Percentiles rank a stretch among this genome's conserved stretches.
Evolutionary conservation across 2,888 invertebrate genomes (phyloP).

Genomic region (Mimachlamys varia): DNA sequence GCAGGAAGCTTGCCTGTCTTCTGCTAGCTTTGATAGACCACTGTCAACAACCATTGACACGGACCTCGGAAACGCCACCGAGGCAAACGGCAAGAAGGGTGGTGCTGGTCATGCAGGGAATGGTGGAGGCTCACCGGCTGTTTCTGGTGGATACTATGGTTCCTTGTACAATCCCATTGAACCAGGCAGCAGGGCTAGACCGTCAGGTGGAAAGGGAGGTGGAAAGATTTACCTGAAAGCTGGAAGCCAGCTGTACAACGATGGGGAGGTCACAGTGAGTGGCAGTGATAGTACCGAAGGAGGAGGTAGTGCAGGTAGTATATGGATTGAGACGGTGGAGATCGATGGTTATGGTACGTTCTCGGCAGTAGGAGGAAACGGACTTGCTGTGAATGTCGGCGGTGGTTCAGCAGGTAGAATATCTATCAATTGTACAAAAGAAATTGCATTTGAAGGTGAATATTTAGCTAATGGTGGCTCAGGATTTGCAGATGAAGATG

Average conservation of each 20-base stretch:
- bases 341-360: constrained; percentile 69
- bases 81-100: constrained; percentile 52
- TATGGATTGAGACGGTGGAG: constrained; percentile 59
- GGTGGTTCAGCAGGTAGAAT: constrained; percentile 69
- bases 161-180: constrained; percentile 66
- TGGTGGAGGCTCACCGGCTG: constrained; percentile 57
- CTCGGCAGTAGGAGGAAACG: constrained; percentile 63
- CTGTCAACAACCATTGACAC: constrained; percentile 62
- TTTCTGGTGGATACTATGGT: constrained; percentile 62
- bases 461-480: constrained; percentile 63
- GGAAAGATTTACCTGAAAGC: constrained; percentile 64
- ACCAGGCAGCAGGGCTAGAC: constrained; percentile 64
- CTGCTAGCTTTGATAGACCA: constrained; percentile 59
- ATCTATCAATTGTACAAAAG: constrained; percentile 58
- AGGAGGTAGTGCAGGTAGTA: constrained; percentile 74
- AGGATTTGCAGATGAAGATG: constrained; percentile 51
- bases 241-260: constrained; percentile 64
- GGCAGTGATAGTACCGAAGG: constrained; percentile 62
- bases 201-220: constrained; percentile 65
- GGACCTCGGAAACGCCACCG: constrained; percentile 53
- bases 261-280: constrained; percentile 68
- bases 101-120: constrained; percentile 69
- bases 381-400: constrained; percentile 56
- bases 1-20: constrained; percentile 64
- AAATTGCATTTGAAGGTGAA: constrained; percentile 63